A percentile compares a stretch with the other conserved stretches of the same genome.
phyloP scores from a whole-genome alignment of 2,113 vertebrate genomes.

The Indicator maculatus region DNA sequence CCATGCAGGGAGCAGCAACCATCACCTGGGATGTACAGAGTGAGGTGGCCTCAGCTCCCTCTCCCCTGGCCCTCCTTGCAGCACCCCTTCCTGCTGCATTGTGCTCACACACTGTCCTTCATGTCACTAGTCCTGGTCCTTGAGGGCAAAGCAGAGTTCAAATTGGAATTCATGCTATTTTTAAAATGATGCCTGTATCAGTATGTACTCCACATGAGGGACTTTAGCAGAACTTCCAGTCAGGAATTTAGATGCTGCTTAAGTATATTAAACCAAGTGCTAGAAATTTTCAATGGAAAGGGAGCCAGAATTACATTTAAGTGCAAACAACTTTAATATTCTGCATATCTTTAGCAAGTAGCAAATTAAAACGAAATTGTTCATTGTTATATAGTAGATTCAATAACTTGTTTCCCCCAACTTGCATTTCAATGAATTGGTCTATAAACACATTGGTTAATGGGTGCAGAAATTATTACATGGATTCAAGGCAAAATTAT shows the following conservation, averaged over 20 bases:
- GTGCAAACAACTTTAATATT: background rate
- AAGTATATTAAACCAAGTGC: background rate
- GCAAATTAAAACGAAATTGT: background rate
- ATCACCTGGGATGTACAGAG: background rate
- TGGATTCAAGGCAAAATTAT: background rate
- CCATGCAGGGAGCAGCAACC: accelerated
- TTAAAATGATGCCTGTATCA: background rate
- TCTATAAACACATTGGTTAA: constrained; percentile 37
- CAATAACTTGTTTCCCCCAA: constrained; percentile 28
- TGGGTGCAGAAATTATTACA: background rate
- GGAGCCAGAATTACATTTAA: background rate
- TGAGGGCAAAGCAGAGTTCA: background rate
- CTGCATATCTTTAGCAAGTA: background rate
- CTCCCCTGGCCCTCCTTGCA: background rate
- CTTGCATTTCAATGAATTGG: constrained; percentile 27
- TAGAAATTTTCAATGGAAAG: background rate
- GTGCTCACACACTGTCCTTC: accelerated
- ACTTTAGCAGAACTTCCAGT: background rate
- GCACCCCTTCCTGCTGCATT: accelerated
- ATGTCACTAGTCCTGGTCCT: accelerated
- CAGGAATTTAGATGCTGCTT: background rate
- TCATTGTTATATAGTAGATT: background rate
- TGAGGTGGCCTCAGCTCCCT: background rate
- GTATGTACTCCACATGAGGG: background rate
- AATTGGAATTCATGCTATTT: background rate